Evolutionary conservation across 2,113 vertebrate species (phyloP), one percentile per base, ranked within the genome.

Genomic region (Sapayoa aenigma): DNA sequence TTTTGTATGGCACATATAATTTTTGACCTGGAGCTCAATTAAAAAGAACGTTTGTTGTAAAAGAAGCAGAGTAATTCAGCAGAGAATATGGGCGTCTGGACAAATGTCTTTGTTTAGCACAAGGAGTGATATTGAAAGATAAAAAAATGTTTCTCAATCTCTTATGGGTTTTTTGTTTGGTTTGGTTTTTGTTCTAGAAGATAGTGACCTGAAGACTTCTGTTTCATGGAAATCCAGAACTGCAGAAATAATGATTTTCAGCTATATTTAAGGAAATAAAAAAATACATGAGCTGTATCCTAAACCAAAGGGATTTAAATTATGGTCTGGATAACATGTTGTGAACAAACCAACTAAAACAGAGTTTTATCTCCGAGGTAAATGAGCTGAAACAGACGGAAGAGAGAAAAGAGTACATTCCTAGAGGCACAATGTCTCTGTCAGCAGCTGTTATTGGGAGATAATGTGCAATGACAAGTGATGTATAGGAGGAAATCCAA

Each of bases 371-470:
- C 95, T 96, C 84, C 50, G 82, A 94, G 83, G 90, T 94, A 98
- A 97, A 97, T 96, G 89, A 78, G 68, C 90, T 96, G 95, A 98
- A 98, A 96, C 96, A 97, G 95, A 97, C 95, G 93, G 97, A 95
- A 95, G 72, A 63, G 59, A 47, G 87, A 50, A 78, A 84, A 92
- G 88, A 92, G 74, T 90, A 96, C 67, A 90, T 93, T 97, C 91
- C 96, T 96, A 56, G 74, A 97, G 93, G 97, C 91, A 49, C 46
- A 55, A 82, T 80, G 85, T 79, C 89, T 97, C 50, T 44, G 94
- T 96, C 91, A 93, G 95, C 98, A 98, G 97, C 97, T 98, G 97
- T 91, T 97, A 68, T 67, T 68, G 68, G 65, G 72, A 97, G 96
- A 97, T 96, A 97, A 97, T 95, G 90, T 87, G 77, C 72, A 89